phyloP scores from a whole-genome alignment of 2,797 vertebrate genomes.

The Meriones psammophilus region DNA sequence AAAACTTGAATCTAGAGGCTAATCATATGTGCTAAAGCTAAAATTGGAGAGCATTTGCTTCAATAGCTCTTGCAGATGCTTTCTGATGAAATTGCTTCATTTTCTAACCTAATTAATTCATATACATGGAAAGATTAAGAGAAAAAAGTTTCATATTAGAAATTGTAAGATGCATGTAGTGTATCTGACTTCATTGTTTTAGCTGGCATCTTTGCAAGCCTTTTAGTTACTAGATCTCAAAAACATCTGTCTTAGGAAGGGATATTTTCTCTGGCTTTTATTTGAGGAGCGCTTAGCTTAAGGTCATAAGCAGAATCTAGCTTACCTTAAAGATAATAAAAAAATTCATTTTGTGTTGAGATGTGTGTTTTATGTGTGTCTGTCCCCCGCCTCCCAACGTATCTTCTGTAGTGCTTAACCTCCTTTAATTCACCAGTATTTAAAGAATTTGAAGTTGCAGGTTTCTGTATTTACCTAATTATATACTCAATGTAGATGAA shows the following conservation, averaged over 20 bases:
- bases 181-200: background rate
- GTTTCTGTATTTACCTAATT: slow-evolving; percentile 61
- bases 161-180: slow-evolving; percentile 31
- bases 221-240: slow-evolving; percentile 66
- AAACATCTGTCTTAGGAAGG: slow-evolving; percentile 57
- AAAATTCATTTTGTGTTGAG: slow-evolving; percentile 62
- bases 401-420: background rate
- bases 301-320: slow-evolving; percentile 40
- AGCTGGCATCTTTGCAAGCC: slow-evolving; percentile 54
- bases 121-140: slow-evolving; percentile 51
- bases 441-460: slow-evolving; percentile 18
- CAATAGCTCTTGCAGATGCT: slow-evolving; percentile 71
- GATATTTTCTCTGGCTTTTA: slow-evolving; percentile 60
- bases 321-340: slow-evolving; percentile 72
- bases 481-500: slow-evolving; percentile 53
- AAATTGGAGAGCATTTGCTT: slow-evolving; percentile 76
- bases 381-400: too few species aligned
- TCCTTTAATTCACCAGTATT: slow-evolving; percentile 35
- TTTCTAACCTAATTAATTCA: slow-evolving; percentile 70
- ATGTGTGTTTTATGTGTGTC: background rate
- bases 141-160: slow-evolving; percentile 40
- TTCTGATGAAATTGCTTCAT: slow-evolving; percentile 73
- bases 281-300: slow-evolving; percentile 66
- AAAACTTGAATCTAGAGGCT: slow-evolving; percentile 55
- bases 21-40: slow-evolving; percentile 53